These are phyloP conservation scores for Autographa pulchrina DNA, from an alignment of 2,888 invertebrate genomes.

Conservation along the genomic window DNA sequence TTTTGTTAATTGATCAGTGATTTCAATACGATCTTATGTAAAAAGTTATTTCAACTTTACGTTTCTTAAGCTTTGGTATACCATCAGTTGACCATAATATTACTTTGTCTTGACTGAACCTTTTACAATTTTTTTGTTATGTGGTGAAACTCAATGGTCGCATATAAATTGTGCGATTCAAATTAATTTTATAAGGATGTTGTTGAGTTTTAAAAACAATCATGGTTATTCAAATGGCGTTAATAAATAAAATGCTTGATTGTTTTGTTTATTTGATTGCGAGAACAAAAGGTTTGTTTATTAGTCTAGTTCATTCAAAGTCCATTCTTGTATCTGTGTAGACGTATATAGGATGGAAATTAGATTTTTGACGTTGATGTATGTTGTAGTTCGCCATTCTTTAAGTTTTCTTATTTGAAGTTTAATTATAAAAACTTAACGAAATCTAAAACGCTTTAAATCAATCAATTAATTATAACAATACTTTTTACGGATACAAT, in stretches of 20 bases:
- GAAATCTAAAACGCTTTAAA: too few species aligned
- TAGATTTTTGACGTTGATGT: not conserved
- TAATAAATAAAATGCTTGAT: conserved; percentile 38
- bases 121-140: conserved; percentile 8
- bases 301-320: not conserved
- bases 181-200: conserved; percentile 23
- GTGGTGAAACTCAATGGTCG: conserved; percentile 11
- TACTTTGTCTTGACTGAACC: conserved; percentile 12
- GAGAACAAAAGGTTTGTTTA: not conserved
- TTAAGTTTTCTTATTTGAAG: too few species aligned
- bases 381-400: too few species aligned
- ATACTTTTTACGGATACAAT: too few species aligned
- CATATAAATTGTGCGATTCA: conserved; percentile 41
- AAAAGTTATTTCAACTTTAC: too few species aligned
- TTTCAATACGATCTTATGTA: too few species aligned
- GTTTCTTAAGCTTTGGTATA: too few species aligned
- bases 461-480: too few species aligned
- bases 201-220: conserved; percentile 40
- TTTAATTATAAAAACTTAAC: too few species aligned
- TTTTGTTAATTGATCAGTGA: too few species aligned
- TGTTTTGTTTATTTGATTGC: conserved; percentile 25
- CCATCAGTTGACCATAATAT: too few species aligned
- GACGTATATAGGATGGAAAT: not conserved
- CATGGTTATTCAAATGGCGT: conserved; percentile 24
- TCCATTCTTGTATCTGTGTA: not conserved